Base-by-base conservation (phyloP, 2,113 vertebrate genomes). In the Leptobrachium ailaonicum region DNA sequence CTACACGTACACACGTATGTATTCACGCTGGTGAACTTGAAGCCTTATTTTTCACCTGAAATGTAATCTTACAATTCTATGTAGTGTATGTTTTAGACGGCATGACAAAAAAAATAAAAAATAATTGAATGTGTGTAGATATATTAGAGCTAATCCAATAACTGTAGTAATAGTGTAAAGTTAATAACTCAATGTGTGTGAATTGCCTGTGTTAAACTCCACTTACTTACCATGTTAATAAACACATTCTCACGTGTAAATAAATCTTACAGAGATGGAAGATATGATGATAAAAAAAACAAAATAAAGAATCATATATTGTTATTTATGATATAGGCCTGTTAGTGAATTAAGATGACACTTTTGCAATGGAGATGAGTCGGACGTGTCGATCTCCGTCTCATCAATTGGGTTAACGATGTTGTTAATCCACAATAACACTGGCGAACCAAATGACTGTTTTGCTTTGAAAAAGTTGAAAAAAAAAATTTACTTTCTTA, bases 381-480 rank as follows among this genome's bases (percentile, higher is more conserved):
- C 45, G 42, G 11, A 60, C 47, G 8, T 60, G 56, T 60, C 11
- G 56, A 11, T 60, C 10, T 60, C 20, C 20, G 56, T 13, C 56
- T 60, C 47, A 50, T 50, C 13, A 1, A 60, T 1, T 60, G 56
- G 56, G 56, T 60, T 60, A 14, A 60, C 13, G 13, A 60, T 60
- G 56, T 12, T 74, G 56, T 50, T 70, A 70, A 63, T 47, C 60
- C 76, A 71, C 76, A 71, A 68, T 71, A 54, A 62, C 71, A 74
- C 54, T 80, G 77, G 42, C 54, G 56, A 58, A 73, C 63, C 53
- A 75, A 73, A 68, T 68, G 42, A 81, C 79, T 81, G 79, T 81
- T 80, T 73, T 54, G 63, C 41, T 45, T n/a, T 73, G 56, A 79
- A 73, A 3, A 50, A 50, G 4, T 50, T 5, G 8, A 50, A 4